Evolutionary conservation across 2,113 vertebrate genomes (phyloP).

Genomic region (Proterorhinus semilunaris): DNA sequence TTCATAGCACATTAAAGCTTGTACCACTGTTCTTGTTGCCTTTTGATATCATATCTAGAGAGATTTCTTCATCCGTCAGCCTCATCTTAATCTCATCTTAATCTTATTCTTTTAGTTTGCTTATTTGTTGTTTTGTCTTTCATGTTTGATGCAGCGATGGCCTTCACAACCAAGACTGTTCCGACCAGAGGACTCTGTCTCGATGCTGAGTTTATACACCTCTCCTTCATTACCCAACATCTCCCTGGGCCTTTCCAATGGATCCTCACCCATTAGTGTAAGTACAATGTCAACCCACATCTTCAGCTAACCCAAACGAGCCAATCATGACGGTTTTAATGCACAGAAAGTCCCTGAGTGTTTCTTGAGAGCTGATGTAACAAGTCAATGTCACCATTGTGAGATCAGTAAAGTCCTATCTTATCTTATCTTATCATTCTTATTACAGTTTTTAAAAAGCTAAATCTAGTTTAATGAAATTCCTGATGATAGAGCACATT

Average conservation of each 20-base stretch:
- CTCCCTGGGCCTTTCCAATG: conserved; percentile 88
- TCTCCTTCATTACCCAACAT: conserved; percentile 98
- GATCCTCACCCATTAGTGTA: conserved; percentile 86
- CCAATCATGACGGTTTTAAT: conserved; percentile 44
- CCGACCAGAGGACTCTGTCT: conserved; percentile 89
- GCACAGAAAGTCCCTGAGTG: too few species aligned
- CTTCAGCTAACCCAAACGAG: conserved; percentile 17
- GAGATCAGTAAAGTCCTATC: too few species aligned
- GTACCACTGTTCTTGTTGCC: conserved; percentile 50
- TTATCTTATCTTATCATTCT: not conserved
- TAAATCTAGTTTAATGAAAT: conserved; percentile 64
- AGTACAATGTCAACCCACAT: conserved; percentile 67
- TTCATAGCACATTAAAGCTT: conserved; percentile 58
- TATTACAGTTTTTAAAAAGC: conserved; percentile 68
- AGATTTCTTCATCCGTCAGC: conserved; percentile 45
- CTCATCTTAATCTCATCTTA: conserved; percentile 37
- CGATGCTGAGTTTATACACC: conserved; percentile 92
- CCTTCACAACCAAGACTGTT: conserved; percentile 89
- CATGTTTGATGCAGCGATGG: conserved; percentile 81
- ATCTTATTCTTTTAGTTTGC: too few species aligned
- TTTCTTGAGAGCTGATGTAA: too few species aligned
- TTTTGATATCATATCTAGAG: conserved; percentile 46
- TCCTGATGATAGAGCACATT: conserved; percentile 58
- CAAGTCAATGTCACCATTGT: too few species aligned
- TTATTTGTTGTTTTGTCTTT: conserved; percentile 20